phyloP scores from a whole-genome alignment of 1,140 invertebrate species.

The Pseudomyrmex gracilis region DNA sequence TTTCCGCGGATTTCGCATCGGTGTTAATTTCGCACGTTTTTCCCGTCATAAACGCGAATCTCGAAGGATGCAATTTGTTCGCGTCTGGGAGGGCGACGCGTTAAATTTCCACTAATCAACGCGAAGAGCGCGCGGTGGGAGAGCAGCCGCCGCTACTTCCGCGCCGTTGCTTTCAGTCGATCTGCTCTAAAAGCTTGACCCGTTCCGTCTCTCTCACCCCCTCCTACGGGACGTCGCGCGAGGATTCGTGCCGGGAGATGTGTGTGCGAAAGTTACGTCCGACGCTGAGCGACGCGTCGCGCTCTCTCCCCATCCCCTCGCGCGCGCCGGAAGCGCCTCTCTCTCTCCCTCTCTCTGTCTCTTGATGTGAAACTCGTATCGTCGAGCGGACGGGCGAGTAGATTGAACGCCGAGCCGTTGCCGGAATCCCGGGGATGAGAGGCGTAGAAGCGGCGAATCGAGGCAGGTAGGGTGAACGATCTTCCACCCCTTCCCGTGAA shows the following conservation, averaged over 20 bases:
- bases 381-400: conserved; percentile 48
- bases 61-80: conserved; percentile 40
- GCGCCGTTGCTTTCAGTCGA: conserved; percentile 48
- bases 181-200: conserved; percentile 59
- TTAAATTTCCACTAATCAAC: conserved; percentile 56
- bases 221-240: neutral
- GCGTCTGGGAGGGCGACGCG: conserved; percentile 34
- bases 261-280: conserved; percentile 35
- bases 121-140: neutral
- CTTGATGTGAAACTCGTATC: conserved; percentile 45
- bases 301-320: conserved; percentile 1
- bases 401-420: conserved; percentile 51
- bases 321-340: conserved; percentile 14
- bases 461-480: conserved; percentile 59
- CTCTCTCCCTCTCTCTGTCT: neutral
- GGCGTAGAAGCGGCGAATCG: conserved; percentile 56
- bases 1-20: neutral
- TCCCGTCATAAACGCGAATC: neutral
- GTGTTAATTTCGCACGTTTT: conserved; percentile 17
- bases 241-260: conserved; percentile 26
- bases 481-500: conserved; percentile 23
- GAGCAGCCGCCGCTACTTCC: conserved; percentile 21
- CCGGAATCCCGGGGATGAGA: conserved; percentile 47
- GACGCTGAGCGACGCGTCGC: conserved; percentile 37
- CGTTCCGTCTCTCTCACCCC: conserved; percentile 12